phyloP scores from a whole-genome alignment of 2,888 invertebrate species.

The Silvanus unidentatus region DNA sequence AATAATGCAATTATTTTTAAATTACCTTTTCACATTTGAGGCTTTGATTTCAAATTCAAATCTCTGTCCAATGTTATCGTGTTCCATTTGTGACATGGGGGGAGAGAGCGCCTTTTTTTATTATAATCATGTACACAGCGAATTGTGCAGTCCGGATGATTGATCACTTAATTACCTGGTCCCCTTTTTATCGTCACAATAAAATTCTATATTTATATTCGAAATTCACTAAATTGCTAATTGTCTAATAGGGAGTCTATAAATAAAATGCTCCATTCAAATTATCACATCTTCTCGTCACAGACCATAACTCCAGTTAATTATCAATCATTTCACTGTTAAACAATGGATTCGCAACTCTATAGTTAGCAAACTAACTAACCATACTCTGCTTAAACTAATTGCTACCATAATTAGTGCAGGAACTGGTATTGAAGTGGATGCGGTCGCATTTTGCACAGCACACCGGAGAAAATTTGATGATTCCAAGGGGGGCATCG shows the following conservation, averaged over 20 bases:
- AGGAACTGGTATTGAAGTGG: conserved; percentile 30
- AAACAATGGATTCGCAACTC: conserved; percentile 5
- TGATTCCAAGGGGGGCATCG: not conserved
- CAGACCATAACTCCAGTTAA: conserved; percentile 43
- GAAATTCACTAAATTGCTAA: no score
- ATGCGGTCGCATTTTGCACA: no score
- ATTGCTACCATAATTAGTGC: conserved; percentile 46
- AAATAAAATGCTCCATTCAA: conserved; percentile 9
- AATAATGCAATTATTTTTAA: conserved; percentile 1
- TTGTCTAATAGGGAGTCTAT: no score
- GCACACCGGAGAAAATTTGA: not conserved
- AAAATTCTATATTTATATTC: no score
- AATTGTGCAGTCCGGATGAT: not conserved
- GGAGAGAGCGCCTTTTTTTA: not conserved
- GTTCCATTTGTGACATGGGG: not conserved
- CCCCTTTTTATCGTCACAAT: no score
- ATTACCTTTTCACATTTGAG: not conserved
- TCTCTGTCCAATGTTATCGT: not conserved
- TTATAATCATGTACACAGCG: not conserved
- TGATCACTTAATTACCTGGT: conserved; percentile 1
- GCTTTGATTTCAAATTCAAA: not conserved
- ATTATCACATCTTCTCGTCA: conserved; percentile 44
- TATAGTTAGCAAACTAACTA: conserved; percentile 36
- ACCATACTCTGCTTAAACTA: conserved; percentile 46
- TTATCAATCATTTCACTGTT: conserved; percentile 28